Evolutionary conservation across 2,888 invertebrate species (phyloP).

Genomic region (Drosophila tripunctata): DNA sequence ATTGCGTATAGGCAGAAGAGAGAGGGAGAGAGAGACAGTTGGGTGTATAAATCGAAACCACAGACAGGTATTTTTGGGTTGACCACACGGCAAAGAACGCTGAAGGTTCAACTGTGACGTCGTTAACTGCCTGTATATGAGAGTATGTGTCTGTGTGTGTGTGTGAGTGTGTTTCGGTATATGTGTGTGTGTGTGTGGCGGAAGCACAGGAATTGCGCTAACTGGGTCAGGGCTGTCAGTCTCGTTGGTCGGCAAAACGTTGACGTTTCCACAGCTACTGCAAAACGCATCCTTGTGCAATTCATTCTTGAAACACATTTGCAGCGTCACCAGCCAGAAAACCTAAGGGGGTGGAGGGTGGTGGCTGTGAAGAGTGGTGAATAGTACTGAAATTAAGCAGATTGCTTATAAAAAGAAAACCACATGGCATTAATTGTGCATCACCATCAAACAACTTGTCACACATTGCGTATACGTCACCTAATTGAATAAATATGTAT

Average conservation of each 20-base stretch:
- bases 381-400: not conserved
- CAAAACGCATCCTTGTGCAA: slow-evolving; percentile 33
- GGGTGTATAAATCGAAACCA: not conserved
- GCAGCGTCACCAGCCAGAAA: slow-evolving; percentile 23
- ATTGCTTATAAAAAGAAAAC: slow-evolving; percentile 4
- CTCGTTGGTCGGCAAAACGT: slow-evolving; percentile 50
- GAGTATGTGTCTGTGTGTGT: slow-evolving; percentile 1
- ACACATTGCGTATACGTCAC: slow-evolving; percentile 35
- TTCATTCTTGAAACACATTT: slow-evolving; percentile 11
- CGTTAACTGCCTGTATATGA: slow-evolving; percentile 15
- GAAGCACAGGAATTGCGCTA: slow-evolving; percentile 42
- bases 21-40: not conserved
- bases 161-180: slow-evolving; percentile 11
- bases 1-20: slow-evolving; percentile 39
- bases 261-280: too few relatives aligned
- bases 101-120: slow-evolving; percentile 57
- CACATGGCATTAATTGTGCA: slow-evolving; percentile 9
- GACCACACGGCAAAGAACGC: slow-evolving; percentile 40
- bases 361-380: too few relatives aligned
- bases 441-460: not conserved
- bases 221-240: slow-evolving; percentile 73
- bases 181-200: slow-evolving; percentile 6
- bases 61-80: slow-evolving; percentile 19
- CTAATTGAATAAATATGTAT: slow-evolving; percentile 17
- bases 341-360: not conserved